Base-by-base conservation (phyloP, 2,797 vertebrate genomes). In the Poliocrania exsul region DNA sequence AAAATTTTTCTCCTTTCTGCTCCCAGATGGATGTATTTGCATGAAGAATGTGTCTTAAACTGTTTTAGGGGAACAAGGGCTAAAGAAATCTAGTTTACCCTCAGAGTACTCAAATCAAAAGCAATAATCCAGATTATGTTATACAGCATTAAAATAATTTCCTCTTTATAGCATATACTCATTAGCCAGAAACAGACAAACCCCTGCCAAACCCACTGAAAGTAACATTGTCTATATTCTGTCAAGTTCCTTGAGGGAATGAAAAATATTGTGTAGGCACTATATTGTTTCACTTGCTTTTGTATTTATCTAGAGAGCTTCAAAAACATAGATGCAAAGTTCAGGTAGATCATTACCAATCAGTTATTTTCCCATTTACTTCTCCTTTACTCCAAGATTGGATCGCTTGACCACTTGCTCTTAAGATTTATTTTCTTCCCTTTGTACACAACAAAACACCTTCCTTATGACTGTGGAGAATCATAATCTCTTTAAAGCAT, bases 391-490 rank as follows among this genome's bases (percentile, higher is more conserved):
- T 74, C 84, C 37, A 61, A 65, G 20, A 31, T 69, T 38, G 38
- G 50, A 58, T 54, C 0, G 0, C 46, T 17, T 5, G 21, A 16
- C 26, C 10, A 7, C 47, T 77, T 62, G n/a, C 61, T 64, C 26
- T 37, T 49, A 37, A 57, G 58, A 60, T 56, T 73, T 78, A 26
- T 67, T 80, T 75, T 51, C 20, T 67, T 64, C 57, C 33, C 44
- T 29, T 3, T 50, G 26, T 6, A 0, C 26, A 44, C n/a, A 81
- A 17, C 37, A 49, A 46, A 90, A 49, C 44, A 23, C 31, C 26
- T 58, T 65, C 35, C 20, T 71, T 82, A 86, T 66, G 38, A 37
- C 5, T 29, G 16, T 42, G 46, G 66, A 50, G 42, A 81, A 37
- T 21, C 26, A 9, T 3, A 9, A 44, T 33, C 49, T 53, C 53